phyloP scores from a whole-genome alignment of 2,113 vertebrate species.

The Megaleporinus macrocephalus region DNA sequence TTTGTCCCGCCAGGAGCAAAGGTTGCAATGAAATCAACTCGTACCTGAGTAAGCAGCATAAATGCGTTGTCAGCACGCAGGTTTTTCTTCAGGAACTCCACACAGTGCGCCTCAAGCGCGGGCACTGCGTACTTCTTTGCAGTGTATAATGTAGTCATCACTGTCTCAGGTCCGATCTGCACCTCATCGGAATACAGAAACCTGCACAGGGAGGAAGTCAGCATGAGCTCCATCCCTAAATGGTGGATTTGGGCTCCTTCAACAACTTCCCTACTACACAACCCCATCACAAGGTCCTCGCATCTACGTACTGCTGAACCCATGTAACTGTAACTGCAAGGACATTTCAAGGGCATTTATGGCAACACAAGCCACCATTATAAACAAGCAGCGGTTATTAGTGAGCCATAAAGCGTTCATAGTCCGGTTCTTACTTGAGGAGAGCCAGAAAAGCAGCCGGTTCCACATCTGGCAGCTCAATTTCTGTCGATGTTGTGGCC shows the following conservation, averaged over 20 bases:
- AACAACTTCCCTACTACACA: too few relatives aligned
- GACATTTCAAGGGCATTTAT: constrained; percentile 28
- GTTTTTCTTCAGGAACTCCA: constrained; percentile 90
- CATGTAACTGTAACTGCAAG: neutral
- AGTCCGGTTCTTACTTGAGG: constrained; percentile 81
- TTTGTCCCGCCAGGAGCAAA: constrained; percentile 9
- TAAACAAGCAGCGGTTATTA: neutral
- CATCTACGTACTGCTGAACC: neutral
- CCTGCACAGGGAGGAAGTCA: constrained; percentile 61
- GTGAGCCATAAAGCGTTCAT: neutral
- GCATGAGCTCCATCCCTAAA: neutral
- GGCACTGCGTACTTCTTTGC: constrained; percentile 92
- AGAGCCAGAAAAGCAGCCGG: constrained; percentile 88
- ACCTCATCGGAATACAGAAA: constrained; percentile 92
- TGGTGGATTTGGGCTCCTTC: too few relatives aligned
- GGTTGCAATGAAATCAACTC: neutral
- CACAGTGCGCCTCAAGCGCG: constrained; percentile 87
- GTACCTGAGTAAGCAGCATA: constrained; percentile 90
- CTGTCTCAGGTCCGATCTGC: constrained; percentile 90
- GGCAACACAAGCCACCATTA: neutral
- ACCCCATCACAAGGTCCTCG: neutral
- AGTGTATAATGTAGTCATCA: constrained; percentile 91
- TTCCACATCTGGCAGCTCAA: constrained; percentile 89
- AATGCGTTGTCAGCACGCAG: constrained; percentile 88
- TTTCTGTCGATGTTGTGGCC: constrained; percentile 90